Evolutionary conservation across 30 jellyfish, hydroid and myxozoan genomes (phyloP).

Genomic region (Sanderia malayensis): DNA sequence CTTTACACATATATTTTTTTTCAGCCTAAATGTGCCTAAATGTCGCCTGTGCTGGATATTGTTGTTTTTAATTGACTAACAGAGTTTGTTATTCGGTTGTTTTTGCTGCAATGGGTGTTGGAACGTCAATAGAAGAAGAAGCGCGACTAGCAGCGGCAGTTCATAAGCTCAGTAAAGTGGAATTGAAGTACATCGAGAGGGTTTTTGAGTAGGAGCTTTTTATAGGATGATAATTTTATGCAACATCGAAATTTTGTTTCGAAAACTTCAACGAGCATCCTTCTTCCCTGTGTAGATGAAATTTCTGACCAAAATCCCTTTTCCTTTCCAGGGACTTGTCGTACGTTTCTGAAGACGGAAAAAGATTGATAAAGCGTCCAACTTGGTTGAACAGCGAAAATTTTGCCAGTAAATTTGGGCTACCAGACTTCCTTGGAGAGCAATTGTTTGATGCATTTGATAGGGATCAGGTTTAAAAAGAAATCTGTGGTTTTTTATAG

Average conservation of each 20-base stretch:
- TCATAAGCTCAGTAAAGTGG: constrained; percentile 68
- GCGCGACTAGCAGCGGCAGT: constrained; percentile 68
- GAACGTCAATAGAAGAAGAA: constrained; percentile 69
- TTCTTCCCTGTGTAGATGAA: too few species aligned
- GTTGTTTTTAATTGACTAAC: too few species aligned
- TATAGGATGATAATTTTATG: too few species aligned
- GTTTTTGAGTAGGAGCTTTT: constrained; percentile 21
- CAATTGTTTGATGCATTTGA: constrained; percentile 85
- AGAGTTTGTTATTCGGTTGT: too few species aligned
- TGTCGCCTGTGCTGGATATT: too few species aligned
- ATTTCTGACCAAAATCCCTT: too few species aligned
- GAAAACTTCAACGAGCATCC: too few species aligned
- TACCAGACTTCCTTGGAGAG: constrained; percentile 76
- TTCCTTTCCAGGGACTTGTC: constrained; percentile 69
- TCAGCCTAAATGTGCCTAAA: too few species aligned
- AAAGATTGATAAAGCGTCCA: constrained; percentile 69
- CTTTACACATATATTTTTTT: too few species aligned
- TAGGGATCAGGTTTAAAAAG: constrained; percentile 83
- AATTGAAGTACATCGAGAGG: constrained; percentile 40
- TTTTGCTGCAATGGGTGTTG: constrained; percentile 97
- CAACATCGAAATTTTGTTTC: too few species aligned
- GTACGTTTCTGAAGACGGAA: constrained; percentile 45
- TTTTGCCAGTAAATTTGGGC: constrained; percentile 74
- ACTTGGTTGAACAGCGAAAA: constrained; percentile 81
- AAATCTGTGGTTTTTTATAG: too few species aligned